A percentile compares a stretch with the other conserved stretches of the same genome.
phyloP scores from a whole-genome alignment of 2,113 vertebrate genomes.

The Tenrec ecaudatus region DNA sequence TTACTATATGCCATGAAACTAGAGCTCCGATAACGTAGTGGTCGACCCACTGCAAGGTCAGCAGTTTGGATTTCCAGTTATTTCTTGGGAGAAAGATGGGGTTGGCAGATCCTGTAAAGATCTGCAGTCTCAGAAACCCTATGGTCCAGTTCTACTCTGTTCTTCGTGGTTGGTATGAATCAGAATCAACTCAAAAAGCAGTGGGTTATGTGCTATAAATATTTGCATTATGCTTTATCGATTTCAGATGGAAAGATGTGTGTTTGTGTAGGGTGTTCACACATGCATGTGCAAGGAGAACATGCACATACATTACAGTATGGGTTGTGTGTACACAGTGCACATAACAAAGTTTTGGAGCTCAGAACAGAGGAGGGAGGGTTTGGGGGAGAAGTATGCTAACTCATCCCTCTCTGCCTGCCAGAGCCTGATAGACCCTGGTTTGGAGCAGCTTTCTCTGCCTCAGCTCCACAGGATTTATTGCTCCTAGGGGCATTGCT shows the following conservation, averaged over 20 bases:
- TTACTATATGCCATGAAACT: background rate
- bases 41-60: too few relatives aligned
- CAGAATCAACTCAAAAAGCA: too few relatives aligned
- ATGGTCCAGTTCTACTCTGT: too few relatives aligned
- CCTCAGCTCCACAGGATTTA: background rate
- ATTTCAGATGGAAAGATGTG: background rate
- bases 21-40: too few relatives aligned
- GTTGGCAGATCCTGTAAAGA: too few relatives aligned
- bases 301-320: background rate
- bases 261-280: background rate
- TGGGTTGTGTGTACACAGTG: background rate
- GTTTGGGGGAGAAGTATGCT: background rate
- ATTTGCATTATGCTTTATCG: background rate
- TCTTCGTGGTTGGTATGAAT: too few relatives aligned
- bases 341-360: background rate
- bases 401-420: background rate
- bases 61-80: too few relatives aligned
- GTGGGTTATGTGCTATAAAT: background rate
- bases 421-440: background rate
- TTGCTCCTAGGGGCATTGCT: background rate
- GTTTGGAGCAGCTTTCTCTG: background rate
- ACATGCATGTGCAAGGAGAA: background rate
- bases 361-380: background rate
- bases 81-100: too few relatives aligned
- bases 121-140: too few relatives aligned